A percentile compares a stretch with the other conserved stretches of the same genome.
phyloP scores from a whole-genome alignment of 2,888 invertebrate species.

The Imbricaverruca yamaguchii region DNA sequence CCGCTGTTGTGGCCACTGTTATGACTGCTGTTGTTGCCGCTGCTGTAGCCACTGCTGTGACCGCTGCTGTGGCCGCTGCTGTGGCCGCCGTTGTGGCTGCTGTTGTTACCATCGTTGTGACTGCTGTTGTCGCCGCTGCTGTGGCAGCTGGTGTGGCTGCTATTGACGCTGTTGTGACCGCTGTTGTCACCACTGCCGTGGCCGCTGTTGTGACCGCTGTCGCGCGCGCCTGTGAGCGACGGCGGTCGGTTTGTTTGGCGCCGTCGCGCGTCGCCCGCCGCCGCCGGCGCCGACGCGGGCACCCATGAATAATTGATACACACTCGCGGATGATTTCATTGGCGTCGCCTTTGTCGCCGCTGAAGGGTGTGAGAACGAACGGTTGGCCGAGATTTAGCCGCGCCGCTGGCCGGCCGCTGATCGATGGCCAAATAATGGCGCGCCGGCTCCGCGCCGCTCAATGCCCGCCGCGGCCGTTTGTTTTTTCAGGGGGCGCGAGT shows the following conservation, averaged over 20 bases:
- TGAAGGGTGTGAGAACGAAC: conserved; percentile 10
- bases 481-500: conserved; percentile 18
- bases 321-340: not conserved
- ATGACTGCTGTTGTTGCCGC: too few relatives aligned
- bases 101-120: too few relatives aligned
- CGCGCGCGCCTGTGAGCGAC: not conserved
- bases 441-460: not conserved
- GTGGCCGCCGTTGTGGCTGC: too few relatives aligned
- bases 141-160: too few relatives aligned
- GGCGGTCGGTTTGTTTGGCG: not conserved
- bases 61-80: too few relatives aligned
- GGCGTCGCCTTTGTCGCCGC: not conserved
- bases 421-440: not conserved
- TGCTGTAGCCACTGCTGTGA: too few relatives aligned
- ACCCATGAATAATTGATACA: conserved; percentile 19
- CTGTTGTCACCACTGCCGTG: too few relatives aligned
- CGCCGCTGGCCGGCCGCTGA: not conserved
- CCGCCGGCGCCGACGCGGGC: not conserved
- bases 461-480: not conserved
- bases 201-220: not conserved
- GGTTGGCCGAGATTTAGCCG: conserved; percentile 4
- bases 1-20: too few relatives aligned
- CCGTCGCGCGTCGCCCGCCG: not conserved
- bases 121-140: too few relatives aligned
- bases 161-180: too few relatives aligned